These are phyloP conservation scores for Bradypus variegatus DNA, from an alignment of 2,797 vertebrate genomes.

Conservation along the genomic window DNA sequence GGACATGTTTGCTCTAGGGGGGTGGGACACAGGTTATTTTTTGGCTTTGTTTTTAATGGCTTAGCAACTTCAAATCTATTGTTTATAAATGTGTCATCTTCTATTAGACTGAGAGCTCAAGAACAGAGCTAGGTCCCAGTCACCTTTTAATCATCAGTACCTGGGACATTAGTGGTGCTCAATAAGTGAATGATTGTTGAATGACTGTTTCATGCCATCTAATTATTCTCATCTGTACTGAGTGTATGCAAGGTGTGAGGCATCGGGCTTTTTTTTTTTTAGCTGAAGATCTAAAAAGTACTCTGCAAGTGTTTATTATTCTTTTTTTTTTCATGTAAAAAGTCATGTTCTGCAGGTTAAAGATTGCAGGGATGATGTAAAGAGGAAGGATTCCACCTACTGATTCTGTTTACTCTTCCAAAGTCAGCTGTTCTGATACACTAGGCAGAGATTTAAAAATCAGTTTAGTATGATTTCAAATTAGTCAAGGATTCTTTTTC, in stretches of 20 bases:
- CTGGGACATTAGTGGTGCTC: not conserved
- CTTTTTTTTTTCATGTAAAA: not conserved
- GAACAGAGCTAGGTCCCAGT: not conserved
- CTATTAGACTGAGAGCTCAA: not conserved
- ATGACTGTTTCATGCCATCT: not conserved
- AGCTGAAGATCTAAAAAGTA: not conserved
- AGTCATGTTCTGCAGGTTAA: not conserved
- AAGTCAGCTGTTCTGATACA: not conserved
- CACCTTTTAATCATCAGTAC: not conserved
- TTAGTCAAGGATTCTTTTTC: not conserved
- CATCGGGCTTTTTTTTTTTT: not conserved
- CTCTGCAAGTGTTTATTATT: not conserved
- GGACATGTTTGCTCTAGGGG: not conserved
- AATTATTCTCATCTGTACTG: not conserved
- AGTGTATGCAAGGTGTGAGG: not conserved
- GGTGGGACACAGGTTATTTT: not conserved
- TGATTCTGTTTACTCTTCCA: not conserved
- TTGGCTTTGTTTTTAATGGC: not conserved
- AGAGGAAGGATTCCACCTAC: not conserved
- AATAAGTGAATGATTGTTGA: not conserved
- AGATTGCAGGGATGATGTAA: not conserved
- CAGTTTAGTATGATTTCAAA: not conserved
- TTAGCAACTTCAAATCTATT: not conserved
- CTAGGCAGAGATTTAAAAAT: not conserved
- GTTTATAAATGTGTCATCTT: conserved; percentile 13